These are phyloP conservation scores for Grapholita molesta DNA, from an alignment of 1,140 invertebrate genomes.

Conservation along the genomic window DNA sequence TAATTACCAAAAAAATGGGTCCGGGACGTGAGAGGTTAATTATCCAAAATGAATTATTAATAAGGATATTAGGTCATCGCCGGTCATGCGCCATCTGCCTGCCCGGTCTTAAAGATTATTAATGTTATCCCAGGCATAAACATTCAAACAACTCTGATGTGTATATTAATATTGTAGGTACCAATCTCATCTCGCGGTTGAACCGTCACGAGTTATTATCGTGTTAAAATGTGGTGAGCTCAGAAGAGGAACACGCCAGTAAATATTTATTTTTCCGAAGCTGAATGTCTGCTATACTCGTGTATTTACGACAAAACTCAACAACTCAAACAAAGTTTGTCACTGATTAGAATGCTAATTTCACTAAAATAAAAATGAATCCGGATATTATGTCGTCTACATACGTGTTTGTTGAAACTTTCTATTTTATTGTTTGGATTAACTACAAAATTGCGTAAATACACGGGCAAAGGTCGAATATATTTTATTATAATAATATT, in stretches of 20 bases:
- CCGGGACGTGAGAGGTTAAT: neutral
- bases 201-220: constrained; percentile 10
- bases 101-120: neutral
- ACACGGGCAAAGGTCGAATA: too few relatives aligned
- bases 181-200: neutral
- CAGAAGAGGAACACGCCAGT: neutral
- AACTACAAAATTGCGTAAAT: too few relatives aligned
- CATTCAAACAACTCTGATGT: neutral
- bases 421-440: too few relatives aligned
- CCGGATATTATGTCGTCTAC: too few relatives aligned
- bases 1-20: constrained; percentile 19
- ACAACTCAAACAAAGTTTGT: too few relatives aligned
- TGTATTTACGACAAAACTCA: neutral
- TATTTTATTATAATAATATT: too few relatives aligned
- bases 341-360: too few relatives aligned
- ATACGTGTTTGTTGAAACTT: too few relatives aligned
- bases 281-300: neutral
- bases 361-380: too few relatives aligned
- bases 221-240: neutral
- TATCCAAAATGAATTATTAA: neutral
- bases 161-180: neutral
- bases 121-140: neutral
- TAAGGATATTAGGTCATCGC: neutral
- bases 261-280: neutral
- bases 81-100: neutral